These are phyloP conservation scores for Cathartes aura DNA, from an alignment of 2,113 vertebrate species.

Conservation along the genomic window DNA sequence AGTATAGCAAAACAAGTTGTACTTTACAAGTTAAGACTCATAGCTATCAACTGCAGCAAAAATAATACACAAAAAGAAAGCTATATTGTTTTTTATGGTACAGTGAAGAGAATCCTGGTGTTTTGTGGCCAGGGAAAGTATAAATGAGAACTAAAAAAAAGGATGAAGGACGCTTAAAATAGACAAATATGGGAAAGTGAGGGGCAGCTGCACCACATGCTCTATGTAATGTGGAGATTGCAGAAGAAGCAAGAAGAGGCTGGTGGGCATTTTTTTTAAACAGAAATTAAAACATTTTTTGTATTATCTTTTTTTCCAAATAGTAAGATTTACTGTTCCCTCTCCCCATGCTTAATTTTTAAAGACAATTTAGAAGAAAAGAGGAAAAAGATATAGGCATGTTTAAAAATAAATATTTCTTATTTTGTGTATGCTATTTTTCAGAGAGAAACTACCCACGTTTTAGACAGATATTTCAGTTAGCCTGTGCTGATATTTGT, in stretches of 20 bases:
- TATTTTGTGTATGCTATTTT: neutral
- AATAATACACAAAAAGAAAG: neutral
- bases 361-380: neutral
- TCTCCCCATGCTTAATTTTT: neutral
- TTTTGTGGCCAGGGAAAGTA: neutral
- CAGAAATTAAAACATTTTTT: neutral
- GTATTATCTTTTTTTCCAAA: neutral
- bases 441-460: neutral
- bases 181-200: neutral
- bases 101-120: neutral
- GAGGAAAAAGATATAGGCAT: neutral
- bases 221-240: neutral
- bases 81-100: neutral
- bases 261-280: neutral
- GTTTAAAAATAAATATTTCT: neutral
- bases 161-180: neutral
- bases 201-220: neutral
- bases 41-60: neutral
- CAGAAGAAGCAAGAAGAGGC: neutral
- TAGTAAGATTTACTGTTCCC: neutral
- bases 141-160: neutral
- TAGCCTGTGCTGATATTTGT: neutral
- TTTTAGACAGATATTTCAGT: neutral
- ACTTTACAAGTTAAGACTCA: neutral
- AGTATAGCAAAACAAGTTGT: neutral